These are phyloP conservation scores for Hoplodrina ambigua DNA, from an alignment of 2,888 invertebrate genomes.

Conservation along the genomic window DNA sequence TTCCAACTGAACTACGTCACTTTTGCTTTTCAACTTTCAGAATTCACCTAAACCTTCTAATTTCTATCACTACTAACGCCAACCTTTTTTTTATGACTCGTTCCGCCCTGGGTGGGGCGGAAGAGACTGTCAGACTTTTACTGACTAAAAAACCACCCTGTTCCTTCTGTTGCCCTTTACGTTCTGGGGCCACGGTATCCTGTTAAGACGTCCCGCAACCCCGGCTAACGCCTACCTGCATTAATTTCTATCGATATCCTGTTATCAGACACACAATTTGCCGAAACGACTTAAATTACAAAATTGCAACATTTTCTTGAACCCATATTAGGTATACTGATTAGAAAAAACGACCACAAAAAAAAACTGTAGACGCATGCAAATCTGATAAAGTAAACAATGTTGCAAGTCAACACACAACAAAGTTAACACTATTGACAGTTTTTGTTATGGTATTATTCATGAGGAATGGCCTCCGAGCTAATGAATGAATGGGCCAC, in stretches of 20 bases:
- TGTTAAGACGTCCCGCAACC: too few relatives aligned
- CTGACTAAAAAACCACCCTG: too few relatives aligned
- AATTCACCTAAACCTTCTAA: background rate
- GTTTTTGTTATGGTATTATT: constrained; percentile 87
- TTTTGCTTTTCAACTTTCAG: constrained; percentile 42
- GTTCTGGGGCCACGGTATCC: too few relatives aligned
- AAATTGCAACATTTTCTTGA: background rate
- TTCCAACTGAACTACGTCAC: constrained; percentile 56
- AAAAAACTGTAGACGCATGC: background rate
- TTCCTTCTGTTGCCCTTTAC: too few relatives aligned
- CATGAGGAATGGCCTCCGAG: constrained; percentile 87
- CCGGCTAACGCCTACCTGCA: too few relatives aligned
- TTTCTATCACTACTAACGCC: background rate
- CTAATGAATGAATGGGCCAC: constrained; percentile 87
- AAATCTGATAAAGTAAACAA: constrained; percentile 57
- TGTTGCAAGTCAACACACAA: constrained; percentile 59
- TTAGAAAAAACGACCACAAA: background rate
- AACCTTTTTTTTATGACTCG: too few relatives aligned
- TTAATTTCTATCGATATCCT: background rate
- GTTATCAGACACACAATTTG: background rate
- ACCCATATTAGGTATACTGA: background rate
- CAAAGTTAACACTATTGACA: constrained; percentile 79
- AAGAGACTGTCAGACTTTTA: too few relatives aligned
- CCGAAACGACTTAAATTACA: background rate
- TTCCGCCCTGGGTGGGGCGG: too few relatives aligned